A percentile compares a stretch with the other conserved stretches of the same genome.
phyloP scores from a whole-genome alignment of 2,797 vertebrate genomes.

The Falco novaeseelandiae region DNA sequence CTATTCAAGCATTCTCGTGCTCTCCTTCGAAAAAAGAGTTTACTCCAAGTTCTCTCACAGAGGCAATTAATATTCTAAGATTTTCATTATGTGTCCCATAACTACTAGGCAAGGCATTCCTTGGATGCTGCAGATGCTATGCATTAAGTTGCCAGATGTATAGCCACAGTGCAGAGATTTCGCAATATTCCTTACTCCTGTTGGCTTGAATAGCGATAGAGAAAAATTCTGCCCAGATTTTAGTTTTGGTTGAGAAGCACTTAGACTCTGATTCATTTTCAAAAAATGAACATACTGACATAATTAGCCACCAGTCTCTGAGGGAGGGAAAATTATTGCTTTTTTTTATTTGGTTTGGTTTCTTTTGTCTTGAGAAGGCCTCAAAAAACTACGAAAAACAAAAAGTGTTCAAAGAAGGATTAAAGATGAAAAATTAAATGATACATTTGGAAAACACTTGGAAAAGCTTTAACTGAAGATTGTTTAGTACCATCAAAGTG shows the following conservation, averaged over 20 bases:
- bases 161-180: background rate
- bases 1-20: background rate
- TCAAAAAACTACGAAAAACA: background rate
- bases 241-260: background rate
- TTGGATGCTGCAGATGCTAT: background rate
- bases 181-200: background rate
- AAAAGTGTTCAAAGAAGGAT: background rate
- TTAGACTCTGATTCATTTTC: background rate
- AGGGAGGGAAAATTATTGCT: background rate
- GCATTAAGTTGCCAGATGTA: background rate
- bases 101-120: background rate
- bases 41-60: background rate
- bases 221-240: background rate
- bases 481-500: background rate
- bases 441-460: background rate
- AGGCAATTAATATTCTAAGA: background rate
- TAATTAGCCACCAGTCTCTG: background rate
- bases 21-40: background rate
- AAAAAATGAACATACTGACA: background rate
- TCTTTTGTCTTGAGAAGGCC: background rate
- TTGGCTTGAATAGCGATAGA: background rate
- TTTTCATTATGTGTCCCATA: background rate
- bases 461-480: background rate
- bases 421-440: background rate
- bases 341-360: background rate